Evolutionary conservation across 2,113 vertebrate genomes (phyloP).

Genomic region (Paradoxurus hermaphroditus): DNA sequence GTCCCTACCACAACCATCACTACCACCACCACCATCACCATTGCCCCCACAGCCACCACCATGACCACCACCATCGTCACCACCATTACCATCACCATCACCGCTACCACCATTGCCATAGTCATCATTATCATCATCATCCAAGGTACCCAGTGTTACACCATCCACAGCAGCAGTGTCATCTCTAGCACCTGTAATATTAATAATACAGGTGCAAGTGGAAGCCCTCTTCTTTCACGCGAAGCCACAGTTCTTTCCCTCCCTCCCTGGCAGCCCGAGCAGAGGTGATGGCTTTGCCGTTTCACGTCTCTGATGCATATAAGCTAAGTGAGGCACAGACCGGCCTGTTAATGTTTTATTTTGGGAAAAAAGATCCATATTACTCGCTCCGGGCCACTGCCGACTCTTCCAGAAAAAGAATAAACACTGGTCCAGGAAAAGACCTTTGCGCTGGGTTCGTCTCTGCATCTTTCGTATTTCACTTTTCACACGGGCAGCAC

Average conservation of each 20-base stretch:
- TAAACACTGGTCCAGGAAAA: not conserved
- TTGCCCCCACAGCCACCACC: too few species aligned
- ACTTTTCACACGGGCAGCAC: not conserved
- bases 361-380: not conserved
- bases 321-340: not conserved
- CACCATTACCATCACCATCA: rapidly evolving
- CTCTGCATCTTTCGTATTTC: not conserved
- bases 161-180: not conserved
- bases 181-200: rapidly evolving
- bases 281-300: not conserved
- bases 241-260: too few species aligned
- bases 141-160: too few species aligned
- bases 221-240: not conserved
- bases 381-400: not conserved
- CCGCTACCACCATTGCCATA: rapidly evolving
- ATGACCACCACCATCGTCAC: rapidly evolving
- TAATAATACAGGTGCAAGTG: not conserved
- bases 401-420: not conserved
- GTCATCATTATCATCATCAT: too few species aligned
- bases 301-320: not conserved
- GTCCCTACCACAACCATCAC: rapidly evolving
- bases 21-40: rapidly evolving
- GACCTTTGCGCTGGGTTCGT: rapidly evolving
- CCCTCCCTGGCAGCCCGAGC: not conserved
- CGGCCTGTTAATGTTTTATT: not conserved